Evolutionary conservation across 53 echinoderm and acorn worm species (phyloP), one percentile per base, ranked within the genome.

Genomic region (Apostichopus leukothele): DNA sequence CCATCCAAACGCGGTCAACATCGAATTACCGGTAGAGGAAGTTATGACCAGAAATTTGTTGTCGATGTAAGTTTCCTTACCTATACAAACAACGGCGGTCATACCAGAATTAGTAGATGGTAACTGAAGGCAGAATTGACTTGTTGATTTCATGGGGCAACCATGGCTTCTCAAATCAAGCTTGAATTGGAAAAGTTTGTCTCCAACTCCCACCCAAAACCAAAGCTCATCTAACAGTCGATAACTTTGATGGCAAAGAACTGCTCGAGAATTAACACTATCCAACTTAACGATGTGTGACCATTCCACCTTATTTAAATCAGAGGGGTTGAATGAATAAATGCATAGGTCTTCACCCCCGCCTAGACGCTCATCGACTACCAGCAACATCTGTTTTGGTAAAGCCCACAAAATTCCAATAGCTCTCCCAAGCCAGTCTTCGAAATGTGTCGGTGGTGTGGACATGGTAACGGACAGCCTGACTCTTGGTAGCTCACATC

Each of bases 31-130:
- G 52, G 26, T 57, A 18, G 84, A 60, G 7, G 21, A 10, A 7
- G 84, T 84, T 23, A 55, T 63, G 20, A 84, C 84, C 84, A 84
- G 63, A 27, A 84, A 84, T 7, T 21, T 84, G 20, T 84, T 84
- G 10, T 84, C 84, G 23, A 55, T 9, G 39, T 27, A 60, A 25
- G 18, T 13, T 25, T 84, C 66, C 5, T 60, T 60, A 13, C 23
- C 5, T 27, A 23, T 66, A 66, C 85, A 85, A 8, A 67, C 85
- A 9, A 85, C 50, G 11, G 85, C 61, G 6, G 85, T 60, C 26
- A 85, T 39, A 16, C 67, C 67, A 27, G 27, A 21, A 16, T 25
- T 59, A 18, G n/a, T 85, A 6, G 85, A 51, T 10, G 85, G 85
- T 50, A 85, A 14, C 10, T 14, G 22, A 26, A 85, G 66, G 50